phyloP scores from a whole-genome alignment of 1,140 invertebrate genomes.

The Drosophila mayri region DNA sequence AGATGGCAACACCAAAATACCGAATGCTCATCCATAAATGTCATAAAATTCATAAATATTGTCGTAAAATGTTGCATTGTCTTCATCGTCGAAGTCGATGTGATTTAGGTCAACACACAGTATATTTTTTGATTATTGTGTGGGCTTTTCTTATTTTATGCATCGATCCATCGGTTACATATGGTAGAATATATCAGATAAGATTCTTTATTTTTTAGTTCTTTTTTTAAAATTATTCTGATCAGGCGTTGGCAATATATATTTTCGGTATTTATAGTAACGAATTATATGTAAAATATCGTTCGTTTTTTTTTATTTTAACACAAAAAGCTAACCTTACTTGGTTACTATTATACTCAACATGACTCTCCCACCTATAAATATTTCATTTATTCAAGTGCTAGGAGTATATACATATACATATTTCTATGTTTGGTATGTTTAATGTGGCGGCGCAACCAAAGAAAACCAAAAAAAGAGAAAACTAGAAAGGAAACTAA shows the following conservation, averaged over 20 bases:
- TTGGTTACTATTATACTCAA: not conserved
- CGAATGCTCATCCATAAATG: slow-evolving; percentile 65
- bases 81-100: slow-evolving; percentile 16
- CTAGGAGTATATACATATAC: not conserved
- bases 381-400: not conserved
- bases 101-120: slow-evolving; percentile 31
- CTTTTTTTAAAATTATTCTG: not conserved
- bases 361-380: not conserved
- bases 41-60: slow-evolving; percentile 69
- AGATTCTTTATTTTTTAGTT: not conserved
- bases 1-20: slow-evolving; percentile 45
- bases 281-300: not conserved
- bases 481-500: too few species aligned
- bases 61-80: slow-evolving; percentile 54
- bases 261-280: not conserved
- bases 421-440: slow-evolving; percentile 8
- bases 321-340: not conserved
- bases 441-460: slow-evolving; percentile 8
- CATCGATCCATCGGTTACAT: slow-evolving; percentile 1
- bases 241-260: not conserved
- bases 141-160: slow-evolving; percentile 34
- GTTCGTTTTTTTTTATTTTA: not conserved
- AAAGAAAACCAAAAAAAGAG: not conserved
- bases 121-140: slow-evolving; percentile 22
- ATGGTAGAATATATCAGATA: not conserved